phyloP scores from a whole-genome alignment of 1,140 invertebrate genomes.

The Trialeurodes vaporariorum region DNA sequence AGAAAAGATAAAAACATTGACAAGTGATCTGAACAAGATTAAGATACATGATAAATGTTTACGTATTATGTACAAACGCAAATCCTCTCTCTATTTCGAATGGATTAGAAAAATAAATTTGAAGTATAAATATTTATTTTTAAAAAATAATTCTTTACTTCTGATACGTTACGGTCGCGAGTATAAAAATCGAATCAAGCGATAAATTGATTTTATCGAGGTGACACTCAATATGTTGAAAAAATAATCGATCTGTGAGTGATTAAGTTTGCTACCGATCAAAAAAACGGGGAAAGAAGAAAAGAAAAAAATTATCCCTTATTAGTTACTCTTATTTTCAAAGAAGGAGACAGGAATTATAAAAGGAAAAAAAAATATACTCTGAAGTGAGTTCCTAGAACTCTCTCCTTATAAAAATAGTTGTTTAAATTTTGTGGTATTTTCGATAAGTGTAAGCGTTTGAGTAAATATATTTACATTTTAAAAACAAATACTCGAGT shows the following conservation, averaged over 20 bases:
- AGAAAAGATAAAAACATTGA: too few relatives aligned
- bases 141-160: background rate
- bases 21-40: too few relatives aligned
- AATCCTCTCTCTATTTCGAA: background rate
- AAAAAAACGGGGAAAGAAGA: too few relatives aligned
- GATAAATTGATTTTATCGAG: background rate
- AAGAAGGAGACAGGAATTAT: too few relatives aligned
- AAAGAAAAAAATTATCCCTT: too few relatives aligned
- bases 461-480: background rate
- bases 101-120: background rate
- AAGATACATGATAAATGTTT: too few relatives aligned
- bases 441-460: background rate
- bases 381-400: too few relatives aligned
- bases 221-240: background rate
- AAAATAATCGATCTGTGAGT: background rate
- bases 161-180: background rate
- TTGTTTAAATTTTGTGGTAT: too few relatives aligned
- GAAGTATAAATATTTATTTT: background rate
- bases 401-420: too few relatives aligned
- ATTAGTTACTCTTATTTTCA: too few relatives aligned
- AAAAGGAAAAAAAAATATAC: too few relatives aligned
- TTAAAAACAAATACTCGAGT: background rate
- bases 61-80: background rate
- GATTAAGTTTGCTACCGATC: too few relatives aligned
- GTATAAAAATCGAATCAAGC: background rate